These are phyloP conservation scores for Paradisaea rubra DNA, from an alignment of 2,113 vertebrate species.

Conservation along the genomic window DNA sequence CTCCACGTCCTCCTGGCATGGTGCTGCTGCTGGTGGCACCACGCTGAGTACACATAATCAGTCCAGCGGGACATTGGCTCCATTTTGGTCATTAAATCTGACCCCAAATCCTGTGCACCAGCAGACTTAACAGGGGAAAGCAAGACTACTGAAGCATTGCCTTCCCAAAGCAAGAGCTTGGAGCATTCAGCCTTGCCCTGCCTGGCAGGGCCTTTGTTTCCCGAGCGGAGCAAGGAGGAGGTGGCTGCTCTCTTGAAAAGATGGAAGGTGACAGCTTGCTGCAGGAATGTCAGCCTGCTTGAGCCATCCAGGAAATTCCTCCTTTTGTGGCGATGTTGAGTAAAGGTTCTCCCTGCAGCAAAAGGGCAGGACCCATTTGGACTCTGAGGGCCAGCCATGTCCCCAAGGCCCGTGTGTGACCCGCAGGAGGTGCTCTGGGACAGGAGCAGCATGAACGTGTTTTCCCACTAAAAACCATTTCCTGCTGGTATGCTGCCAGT, in stretches of 20 bases:
- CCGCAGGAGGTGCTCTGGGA: neutral
- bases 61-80: neutral
- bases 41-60: fast-evolving
- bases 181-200: fast-evolving
- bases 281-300: neutral
- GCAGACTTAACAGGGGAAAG: neutral
- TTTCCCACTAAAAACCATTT: neutral
- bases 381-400: neutral
- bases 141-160: neutral
- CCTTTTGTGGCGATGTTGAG: neutral
- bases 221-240: fast-evolving
- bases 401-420: neutral
- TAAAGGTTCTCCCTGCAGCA: neutral
- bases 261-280: neutral
- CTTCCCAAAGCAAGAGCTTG: neutral
- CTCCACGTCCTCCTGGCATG: neutral
- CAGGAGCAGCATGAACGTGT: neutral
- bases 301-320: neutral
- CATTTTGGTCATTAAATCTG: neutral
- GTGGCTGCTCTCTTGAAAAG: neutral
- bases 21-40: neutral
- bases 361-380: neutral
- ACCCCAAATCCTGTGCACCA: neutral
- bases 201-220: neutral
- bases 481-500: neutral